These are phyloP conservation scores for Netelia inedita DNA, from an alignment of 2,888 invertebrate genomes.

Conservation along the genomic window DNA sequence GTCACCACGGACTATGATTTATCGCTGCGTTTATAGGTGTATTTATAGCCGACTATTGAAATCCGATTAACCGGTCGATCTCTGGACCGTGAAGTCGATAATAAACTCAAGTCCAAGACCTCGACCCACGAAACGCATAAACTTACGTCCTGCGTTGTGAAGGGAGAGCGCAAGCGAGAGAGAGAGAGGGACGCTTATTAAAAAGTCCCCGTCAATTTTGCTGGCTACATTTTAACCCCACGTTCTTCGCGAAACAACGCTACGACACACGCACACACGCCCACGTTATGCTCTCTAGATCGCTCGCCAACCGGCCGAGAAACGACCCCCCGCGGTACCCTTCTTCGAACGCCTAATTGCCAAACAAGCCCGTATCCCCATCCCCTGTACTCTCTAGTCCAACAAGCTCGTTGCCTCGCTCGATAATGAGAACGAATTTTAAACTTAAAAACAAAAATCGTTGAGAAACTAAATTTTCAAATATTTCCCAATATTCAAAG, in stretches of 20 bases:
- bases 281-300: conserved; percentile 69
- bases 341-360: conserved; percentile 80
- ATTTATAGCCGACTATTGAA: conserved; percentile 57
- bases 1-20: conserved; percentile 29
- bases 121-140: conserved; percentile 21
- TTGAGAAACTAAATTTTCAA: neutral
- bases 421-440: neutral
- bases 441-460: neutral
- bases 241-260: conserved; percentile 62
- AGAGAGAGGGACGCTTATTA: conserved; percentile 74
- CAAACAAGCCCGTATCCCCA: conserved; percentile 76
- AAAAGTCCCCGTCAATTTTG: conserved; percentile 79
- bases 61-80: conserved; percentile 60
- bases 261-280: conserved; percentile 67
- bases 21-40: conserved; percentile 48
- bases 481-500: neutral
- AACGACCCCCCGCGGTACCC: conserved; percentile 78
- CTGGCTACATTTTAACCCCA: conserved; percentile 75
- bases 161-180: conserved; percentile 36
- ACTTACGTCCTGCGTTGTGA: conserved; percentile 32
- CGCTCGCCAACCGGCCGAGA: conserved; percentile 64
- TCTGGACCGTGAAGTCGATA: conserved; percentile 18
- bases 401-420: conserved; percentile 36
- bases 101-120: conserved; percentile 1
- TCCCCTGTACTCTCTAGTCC: conserved; percentile 37